These are phyloP conservation scores for Pungitius pungitius DNA, from an alignment of 2,113 vertebrate species.

Conservation along the genomic window DNA sequence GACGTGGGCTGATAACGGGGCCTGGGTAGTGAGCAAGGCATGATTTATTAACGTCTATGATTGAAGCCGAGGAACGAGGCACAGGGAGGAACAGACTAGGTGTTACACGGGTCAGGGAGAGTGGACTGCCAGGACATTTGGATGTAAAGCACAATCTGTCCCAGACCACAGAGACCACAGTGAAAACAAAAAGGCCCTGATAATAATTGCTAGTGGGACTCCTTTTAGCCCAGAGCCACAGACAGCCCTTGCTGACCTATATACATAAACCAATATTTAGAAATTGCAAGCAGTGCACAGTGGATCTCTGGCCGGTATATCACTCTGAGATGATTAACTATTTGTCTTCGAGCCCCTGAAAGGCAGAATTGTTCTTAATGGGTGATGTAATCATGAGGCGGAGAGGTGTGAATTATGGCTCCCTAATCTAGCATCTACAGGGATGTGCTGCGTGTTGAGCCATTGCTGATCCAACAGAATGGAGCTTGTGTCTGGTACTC, in stretches of 20 bases:
- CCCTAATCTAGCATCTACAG: conserved; percentile 17
- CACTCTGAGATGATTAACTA: conserved; percentile 47
- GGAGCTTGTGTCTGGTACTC: conserved; percentile 28
- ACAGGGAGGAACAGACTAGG: conserved; percentile 13
- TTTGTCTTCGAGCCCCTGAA: conserved; percentile 44
- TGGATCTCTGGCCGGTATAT: conserved; percentile 31
- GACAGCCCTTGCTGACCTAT: conserved; percentile 40
- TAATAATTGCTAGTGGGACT: conserved; percentile 63
- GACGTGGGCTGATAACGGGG: conserved; percentile 65
- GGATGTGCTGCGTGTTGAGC: conserved; percentile 24
- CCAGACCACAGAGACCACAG: conserved; percentile 46
- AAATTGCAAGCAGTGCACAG: conserved; percentile 9
- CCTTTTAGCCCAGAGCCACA: conserved; percentile 38
- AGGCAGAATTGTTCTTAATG: conserved; percentile 58
- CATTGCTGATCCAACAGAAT: conserved; percentile 60
- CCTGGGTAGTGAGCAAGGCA: conserved; percentile 69
- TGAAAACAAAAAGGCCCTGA: conserved; percentile 62
- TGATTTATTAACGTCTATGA: conserved; percentile 78
- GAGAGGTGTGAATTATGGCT: conserved; percentile 57
- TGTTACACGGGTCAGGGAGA: conserved; percentile 56
- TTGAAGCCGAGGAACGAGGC: conserved; percentile 53
- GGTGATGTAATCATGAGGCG: conserved; percentile 56
- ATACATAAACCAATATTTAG: conserved; percentile 38
- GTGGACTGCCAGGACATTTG: conserved; percentile 30
- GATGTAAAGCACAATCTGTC: conserved; percentile 48